phyloP scores from a whole-genome alignment of 2,113 vertebrate species.

The Heteronetta atricapilla region DNA sequence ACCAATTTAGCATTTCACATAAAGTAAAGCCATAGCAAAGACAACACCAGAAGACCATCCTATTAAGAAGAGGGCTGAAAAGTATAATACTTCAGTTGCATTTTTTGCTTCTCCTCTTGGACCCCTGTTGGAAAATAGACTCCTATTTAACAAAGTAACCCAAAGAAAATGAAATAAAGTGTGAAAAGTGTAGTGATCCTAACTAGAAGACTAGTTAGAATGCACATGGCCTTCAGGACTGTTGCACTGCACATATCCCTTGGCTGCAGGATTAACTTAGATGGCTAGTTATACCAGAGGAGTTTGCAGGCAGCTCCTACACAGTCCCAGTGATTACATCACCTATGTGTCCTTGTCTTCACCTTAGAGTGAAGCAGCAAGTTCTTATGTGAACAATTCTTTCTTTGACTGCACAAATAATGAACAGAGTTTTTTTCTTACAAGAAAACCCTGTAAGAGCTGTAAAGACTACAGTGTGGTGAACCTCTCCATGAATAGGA shows the following conservation, averaged over 20 bases:
- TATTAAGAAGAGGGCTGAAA: background rate
- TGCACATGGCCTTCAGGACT: fast-evolving
- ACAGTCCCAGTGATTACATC: fast-evolving
- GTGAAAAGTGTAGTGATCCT: background rate
- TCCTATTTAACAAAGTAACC: background rate
- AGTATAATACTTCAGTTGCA: background rate
- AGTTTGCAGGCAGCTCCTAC: background rate
- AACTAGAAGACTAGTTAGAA: background rate
- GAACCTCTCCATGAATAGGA: background rate
- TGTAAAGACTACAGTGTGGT: background rate
- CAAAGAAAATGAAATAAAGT: background rate
- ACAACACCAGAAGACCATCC: background rate
- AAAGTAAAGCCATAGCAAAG: background rate
- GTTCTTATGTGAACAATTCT: background rate
- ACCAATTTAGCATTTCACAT: background rate
- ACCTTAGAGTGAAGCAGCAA: background rate
- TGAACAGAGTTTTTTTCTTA: background rate
- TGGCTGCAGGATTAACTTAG: background rate
- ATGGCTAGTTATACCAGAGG: background rate
- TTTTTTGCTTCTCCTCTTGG: background rate
- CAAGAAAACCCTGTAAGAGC: background rate
- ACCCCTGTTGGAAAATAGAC: background rate
- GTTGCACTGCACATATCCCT: background rate
- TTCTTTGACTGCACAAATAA: background rate
- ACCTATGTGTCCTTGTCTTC: background rate